Evolutionary conservation across 2,888 invertebrate species (phyloP).

Genomic region (Ephialtes manifestator): DNA sequence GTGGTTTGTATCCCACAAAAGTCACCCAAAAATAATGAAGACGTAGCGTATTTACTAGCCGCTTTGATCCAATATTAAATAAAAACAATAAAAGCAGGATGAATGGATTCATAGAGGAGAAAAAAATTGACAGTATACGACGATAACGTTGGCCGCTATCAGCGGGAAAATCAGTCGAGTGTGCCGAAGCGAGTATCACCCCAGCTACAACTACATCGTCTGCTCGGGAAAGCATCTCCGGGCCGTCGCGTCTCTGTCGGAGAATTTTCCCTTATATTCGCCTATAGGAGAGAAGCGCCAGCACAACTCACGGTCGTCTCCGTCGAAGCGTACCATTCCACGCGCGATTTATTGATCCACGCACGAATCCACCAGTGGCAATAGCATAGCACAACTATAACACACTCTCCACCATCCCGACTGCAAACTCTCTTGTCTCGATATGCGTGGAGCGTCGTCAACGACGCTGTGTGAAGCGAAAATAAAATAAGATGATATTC

Average conservation of each 20-base stretch:
- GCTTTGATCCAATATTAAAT: not conserved
- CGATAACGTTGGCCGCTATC: constrained; percentile 42
- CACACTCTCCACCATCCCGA: constrained; percentile 40
- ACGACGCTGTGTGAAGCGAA: too few species aligned
- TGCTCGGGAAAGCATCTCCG: constrained; percentile 21
- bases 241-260: constrained; percentile 21
- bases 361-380: constrained; percentile 81
- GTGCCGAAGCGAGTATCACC: constrained; percentile 22
- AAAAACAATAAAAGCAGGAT: constrained; percentile 8
- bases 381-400: constrained; percentile 48
- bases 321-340: constrained; percentile 80
- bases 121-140: constrained; percentile 47
- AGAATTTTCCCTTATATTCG: constrained; percentile 76
- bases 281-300: constrained; percentile 47
- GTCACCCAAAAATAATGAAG: not conserved
- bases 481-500: too few species aligned
- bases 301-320: constrained; percentile 73
- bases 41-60: not conserved
- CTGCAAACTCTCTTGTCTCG: constrained; percentile 54
- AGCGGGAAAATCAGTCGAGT: constrained; percentile 65
- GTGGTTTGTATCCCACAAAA: too few species aligned
- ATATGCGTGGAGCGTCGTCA: too few species aligned
- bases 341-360: constrained; percentile 85
- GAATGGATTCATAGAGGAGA: not conserved
- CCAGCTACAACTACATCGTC: constrained; percentile 53